Conservation (phyloP, 2,888 invertebrate species). For the Acronicta aceris region DNA sequence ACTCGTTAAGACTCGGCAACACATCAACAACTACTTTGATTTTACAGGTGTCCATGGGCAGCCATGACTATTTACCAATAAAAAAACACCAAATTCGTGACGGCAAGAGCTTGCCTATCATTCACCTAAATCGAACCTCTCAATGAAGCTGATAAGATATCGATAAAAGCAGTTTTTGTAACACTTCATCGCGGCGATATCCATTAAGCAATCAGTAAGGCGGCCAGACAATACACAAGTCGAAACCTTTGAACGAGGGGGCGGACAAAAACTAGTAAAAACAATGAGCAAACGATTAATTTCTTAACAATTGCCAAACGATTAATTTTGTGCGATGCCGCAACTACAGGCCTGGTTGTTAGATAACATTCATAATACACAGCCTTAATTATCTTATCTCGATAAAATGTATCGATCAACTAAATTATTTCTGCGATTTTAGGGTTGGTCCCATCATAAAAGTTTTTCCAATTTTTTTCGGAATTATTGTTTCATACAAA, state of each 20-base stretch:
- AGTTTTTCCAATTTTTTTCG: too few species aligned
- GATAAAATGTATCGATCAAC: too few species aligned
- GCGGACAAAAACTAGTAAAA: constrained; percentile 23
- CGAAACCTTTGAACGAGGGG: constrained; percentile 16
- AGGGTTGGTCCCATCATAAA: too few species aligned
- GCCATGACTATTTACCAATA: too few species aligned
- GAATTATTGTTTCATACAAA: too few species aligned
- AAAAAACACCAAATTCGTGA: too few species aligned
- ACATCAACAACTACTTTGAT: too few species aligned
- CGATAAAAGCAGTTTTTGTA: constrained; percentile 36
- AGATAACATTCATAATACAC: background rate
- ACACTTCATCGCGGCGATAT: constrained; percentile 15
- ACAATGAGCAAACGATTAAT: constrained; percentile 43
- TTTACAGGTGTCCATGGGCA: too few species aligned
- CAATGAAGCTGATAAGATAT: constrained; percentile 24
- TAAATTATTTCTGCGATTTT: too few species aligned
- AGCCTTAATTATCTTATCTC: too few species aligned
- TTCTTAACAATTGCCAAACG: constrained; percentile 29
- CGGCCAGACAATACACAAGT: constrained; percentile 10
- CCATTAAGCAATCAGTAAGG: constrained; percentile 26
- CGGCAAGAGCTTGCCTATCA: background rate
- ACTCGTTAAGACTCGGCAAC: too few species aligned
- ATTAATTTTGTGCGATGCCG: constrained; percentile 33
- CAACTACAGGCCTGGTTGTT: constrained; percentile 15
- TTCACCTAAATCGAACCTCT: constrained; percentile 31